Evolutionary conservation across 2,113 vertebrate genomes (phyloP).

Genomic region (Cebus imitator): DNA sequence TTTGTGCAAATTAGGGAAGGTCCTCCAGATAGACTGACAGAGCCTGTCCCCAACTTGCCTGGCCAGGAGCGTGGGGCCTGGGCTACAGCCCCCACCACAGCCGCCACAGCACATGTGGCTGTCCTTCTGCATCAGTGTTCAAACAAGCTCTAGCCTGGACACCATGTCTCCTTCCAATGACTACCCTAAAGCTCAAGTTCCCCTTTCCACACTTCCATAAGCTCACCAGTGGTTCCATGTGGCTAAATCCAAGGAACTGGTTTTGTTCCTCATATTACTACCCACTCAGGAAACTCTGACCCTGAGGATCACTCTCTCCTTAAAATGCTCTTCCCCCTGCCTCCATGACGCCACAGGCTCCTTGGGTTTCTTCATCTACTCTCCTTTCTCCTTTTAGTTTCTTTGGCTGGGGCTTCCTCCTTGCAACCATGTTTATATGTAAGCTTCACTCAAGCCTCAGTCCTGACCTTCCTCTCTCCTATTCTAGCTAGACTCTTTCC

Average conservation of each 20-base stretch:
- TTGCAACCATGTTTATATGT: slow-evolving; percentile 15
- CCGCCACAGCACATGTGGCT: not conserved
- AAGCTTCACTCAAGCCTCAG: not conserved
- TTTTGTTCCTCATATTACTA: not conserved
- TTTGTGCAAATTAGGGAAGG: not conserved
- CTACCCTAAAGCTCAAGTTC: not conserved
- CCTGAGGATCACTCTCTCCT: not conserved
- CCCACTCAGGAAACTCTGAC: not conserved
- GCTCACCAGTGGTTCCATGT: not conserved
- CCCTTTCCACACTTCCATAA: not conserved
- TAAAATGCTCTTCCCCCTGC: not conserved
- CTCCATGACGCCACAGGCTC: not conserved
- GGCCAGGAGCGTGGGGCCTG: no score
- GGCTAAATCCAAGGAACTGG: slow-evolving; percentile 12
- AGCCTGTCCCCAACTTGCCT: not conserved
- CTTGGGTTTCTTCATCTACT: not conserved
- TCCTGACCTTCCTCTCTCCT: not conserved
- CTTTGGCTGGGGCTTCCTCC: not conserved
- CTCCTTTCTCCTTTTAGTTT: not conserved
- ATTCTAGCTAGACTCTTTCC: not conserved
- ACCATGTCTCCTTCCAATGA: not conserved
- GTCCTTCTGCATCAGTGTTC: not conserved
- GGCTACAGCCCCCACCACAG: not conserved
- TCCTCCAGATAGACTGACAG: not conserved
- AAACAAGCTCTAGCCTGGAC: not conserved